Conservation (phyloP, 2,797 vertebrate genomes). For the Syncerus caffer region DNA sequence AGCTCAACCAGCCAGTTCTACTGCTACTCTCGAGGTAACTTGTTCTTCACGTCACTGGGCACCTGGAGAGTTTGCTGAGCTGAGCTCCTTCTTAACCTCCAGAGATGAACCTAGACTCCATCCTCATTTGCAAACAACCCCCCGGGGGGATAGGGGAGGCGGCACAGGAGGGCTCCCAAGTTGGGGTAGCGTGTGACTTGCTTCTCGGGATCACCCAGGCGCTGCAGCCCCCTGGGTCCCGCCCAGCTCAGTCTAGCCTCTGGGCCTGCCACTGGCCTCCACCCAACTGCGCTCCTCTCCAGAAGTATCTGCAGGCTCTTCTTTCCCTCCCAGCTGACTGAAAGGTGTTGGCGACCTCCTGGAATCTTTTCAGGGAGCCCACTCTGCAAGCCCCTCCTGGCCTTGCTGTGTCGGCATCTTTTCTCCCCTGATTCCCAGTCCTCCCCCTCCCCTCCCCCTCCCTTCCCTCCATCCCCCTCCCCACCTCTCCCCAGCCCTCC, state of each 20-base stretch:
- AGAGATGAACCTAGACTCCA: neutral
- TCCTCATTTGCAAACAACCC: neutral
- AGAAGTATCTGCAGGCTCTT: neutral
- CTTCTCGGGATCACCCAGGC: neutral
- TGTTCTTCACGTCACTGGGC: neutral
- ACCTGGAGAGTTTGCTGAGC: neutral
- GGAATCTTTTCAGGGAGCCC: neutral
- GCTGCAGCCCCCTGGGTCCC: neutral
- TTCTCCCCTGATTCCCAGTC: neutral
- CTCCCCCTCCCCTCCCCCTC: neutral
- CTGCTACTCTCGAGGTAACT: neutral
- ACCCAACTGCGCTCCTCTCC: neutral
- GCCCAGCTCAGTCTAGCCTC: neutral
- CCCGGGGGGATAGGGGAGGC: neutral
- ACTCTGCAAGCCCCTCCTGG: constrained; percentile 7
- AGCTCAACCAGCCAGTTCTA: neutral
- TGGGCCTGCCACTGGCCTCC: neutral
- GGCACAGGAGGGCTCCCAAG: neutral
- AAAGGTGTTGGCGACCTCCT: constrained; percentile 2
- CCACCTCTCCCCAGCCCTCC: neutral
- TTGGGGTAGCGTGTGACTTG: neutral
- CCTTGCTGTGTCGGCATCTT: constrained; percentile 34
- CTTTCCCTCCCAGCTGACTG: neutral
- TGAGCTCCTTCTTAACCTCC: neutral
- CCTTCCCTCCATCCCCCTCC: neutral